Percentiles rank a stretch among this genome's conserved stretches.
phyloP scores from a whole-genome alignment of 2,888 invertebrate species.

The Melipona beecheii region DNA sequence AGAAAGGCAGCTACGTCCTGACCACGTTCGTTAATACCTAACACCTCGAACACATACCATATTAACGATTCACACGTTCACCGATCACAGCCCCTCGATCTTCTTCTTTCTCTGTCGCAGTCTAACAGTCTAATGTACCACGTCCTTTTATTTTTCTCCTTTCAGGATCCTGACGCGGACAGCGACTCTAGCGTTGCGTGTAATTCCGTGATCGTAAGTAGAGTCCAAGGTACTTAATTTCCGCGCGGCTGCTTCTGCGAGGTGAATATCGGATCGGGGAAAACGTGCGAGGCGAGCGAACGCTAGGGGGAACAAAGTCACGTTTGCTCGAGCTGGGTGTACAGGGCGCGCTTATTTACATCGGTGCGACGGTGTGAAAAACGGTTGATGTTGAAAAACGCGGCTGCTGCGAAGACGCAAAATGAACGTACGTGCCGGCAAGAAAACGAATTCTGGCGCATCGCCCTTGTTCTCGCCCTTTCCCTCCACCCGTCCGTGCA shows the following conservation, averaged over 20 bases:
- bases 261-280: not conserved
- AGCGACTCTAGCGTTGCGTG: constrained; percentile 30
- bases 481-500: not conserved
- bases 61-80: no score
- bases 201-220: constrained; percentile 38
- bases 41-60: not conserved
- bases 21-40: no score
- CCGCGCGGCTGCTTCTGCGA: not conserved
- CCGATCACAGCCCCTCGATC: no score
- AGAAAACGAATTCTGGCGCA: constrained; percentile 22
- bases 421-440: constrained; percentile 35
- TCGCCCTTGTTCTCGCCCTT: not conserved
- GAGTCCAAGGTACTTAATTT: constrained; percentile 5
- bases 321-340: constrained; percentile 10
- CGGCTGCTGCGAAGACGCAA: constrained; percentile 15
- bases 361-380: not conserved
- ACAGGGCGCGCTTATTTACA: constrained; percentile 19
- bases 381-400: constrained; percentile 43
- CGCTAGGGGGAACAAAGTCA: not conserved
- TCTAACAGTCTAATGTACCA: no score
- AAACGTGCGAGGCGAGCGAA: not conserved
- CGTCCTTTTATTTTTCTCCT: not conserved
- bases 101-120: no score
- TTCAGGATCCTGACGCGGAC: constrained; percentile 40
- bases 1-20: not conserved